A percentile compares a stretch with the other conserved stretches of the same genome.
These are phyloP conservation scores for Drosophila murphyi DNA, from an alignment of 1,140 invertebrate species.

Conservation along the genomic window DNA sequence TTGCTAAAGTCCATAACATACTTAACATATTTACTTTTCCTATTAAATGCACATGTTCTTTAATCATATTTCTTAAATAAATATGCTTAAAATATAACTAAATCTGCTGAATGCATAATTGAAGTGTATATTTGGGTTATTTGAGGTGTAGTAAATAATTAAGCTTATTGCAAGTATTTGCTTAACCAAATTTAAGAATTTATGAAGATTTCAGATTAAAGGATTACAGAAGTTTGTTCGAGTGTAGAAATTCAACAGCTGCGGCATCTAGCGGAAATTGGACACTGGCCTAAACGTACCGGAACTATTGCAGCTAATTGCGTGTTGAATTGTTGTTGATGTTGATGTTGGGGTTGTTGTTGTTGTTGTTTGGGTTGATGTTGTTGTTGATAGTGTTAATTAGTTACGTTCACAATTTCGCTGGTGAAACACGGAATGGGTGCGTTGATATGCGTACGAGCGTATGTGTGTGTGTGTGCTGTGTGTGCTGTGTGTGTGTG, in stretches of 20 bases:
- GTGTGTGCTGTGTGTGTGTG: neutral
- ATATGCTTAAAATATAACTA: too few relatives aligned
- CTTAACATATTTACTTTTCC: too few relatives aligned
- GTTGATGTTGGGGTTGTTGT: constrained; percentile 16
- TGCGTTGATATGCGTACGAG: neutral
- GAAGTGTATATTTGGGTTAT: too few relatives aligned
- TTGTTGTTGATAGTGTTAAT: constrained; percentile 27
- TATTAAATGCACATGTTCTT: too few relatives aligned
- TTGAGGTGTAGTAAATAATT: too few relatives aligned
- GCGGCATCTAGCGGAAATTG: constrained; percentile 21
- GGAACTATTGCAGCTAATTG: constrained; percentile 17
- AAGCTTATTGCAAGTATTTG: too few relatives aligned
- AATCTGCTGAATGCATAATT: too few relatives aligned
- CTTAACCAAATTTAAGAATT: too few relatives aligned
- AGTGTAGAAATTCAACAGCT: neutral
- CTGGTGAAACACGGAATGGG: constrained; percentile 26
- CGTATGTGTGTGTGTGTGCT: neutral
- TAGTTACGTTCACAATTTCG: constrained; percentile 15
- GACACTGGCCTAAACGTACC: neutral
- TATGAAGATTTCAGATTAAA: too few relatives aligned
- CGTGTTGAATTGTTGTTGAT: constrained; percentile 1
- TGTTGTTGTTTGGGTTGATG: constrained; percentile 1
- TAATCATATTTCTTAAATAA: too few relatives aligned
- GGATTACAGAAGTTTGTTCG: too few relatives aligned
- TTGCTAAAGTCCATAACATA: too few relatives aligned